A percentile compares a stretch with the other conserved stretches of the same genome.
phyloP scores from a whole-genome alignment of 1,140 invertebrate species.

The Wiebesia pumilae region DNA sequence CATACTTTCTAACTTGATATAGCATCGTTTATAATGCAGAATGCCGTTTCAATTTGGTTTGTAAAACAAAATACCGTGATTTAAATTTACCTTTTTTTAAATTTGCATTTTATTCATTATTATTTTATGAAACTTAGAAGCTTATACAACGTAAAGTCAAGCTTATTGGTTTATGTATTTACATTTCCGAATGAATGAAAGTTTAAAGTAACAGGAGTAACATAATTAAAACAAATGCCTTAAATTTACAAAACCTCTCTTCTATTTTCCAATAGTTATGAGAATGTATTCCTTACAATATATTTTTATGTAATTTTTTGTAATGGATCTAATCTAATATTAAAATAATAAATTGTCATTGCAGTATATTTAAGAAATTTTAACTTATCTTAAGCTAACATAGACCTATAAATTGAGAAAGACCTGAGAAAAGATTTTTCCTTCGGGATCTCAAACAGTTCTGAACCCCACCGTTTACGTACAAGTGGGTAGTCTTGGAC shows the following conservation, averaged over 20 bases:
- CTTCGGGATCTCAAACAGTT: too few relatives aligned
- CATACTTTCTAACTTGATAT: constrained; percentile 34
- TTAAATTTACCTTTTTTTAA: background rate
- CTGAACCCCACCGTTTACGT: too few relatives aligned
- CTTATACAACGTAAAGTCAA: background rate
- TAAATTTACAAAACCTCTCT: background rate
- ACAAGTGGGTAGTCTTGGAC: too few relatives aligned
- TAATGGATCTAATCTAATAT: too few relatives aligned
- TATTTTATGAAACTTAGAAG: constrained; percentile 8
- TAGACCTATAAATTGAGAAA: too few relatives aligned
- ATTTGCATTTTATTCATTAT: constrained; percentile 31
- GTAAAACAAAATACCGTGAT: constrained; percentile 21
- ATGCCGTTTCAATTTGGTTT: constrained; percentile 27
- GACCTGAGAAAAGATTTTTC: too few relatives aligned
- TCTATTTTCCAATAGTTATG: background rate
- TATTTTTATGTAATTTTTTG: too few relatives aligned
- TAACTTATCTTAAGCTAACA: too few relatives aligned
- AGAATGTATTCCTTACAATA: background rate
- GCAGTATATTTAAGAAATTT: too few relatives aligned
- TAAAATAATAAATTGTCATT: too few relatives aligned
- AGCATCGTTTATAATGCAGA: constrained; percentile 27
- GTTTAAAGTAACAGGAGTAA: background rate
- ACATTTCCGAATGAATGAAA: background rate
- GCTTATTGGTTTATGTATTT: constrained; percentile 20
- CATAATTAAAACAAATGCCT: constrained; percentile 16